Evolutionary conservation across 2,888 invertebrate species (phyloP), one percentile per base, ranked within the genome.

Genomic region (Mamestra brassicae): DNA sequence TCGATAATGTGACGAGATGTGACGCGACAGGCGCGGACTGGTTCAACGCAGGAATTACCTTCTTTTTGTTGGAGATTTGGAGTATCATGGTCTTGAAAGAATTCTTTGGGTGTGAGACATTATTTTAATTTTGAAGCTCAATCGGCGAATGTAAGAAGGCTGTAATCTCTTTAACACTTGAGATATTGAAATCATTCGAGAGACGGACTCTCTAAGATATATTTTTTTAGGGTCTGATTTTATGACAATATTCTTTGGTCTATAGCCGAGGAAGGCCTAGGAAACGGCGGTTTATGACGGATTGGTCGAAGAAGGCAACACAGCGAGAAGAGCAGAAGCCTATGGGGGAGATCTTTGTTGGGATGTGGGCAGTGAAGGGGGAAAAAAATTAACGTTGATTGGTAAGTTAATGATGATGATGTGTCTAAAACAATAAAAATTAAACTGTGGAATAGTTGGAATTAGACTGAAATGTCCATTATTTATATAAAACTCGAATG

Each of bases 1-100:
- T 90, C 89, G 86, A 86, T 90, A 91, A 92, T 90, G 83, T 90
- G 93, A 94, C 79, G 87, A 90, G 92, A 94, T 93, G 80, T 78
- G 88, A 89, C 55, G 66, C 60, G 93, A 93, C 93, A 90, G 88
- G 78, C 78, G 85, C 83, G 78, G 77, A 84, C 79, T 85, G 78
- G 80, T 80, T 65, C 81, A 68, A 66, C 78, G 80, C 68, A 78
- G 84, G 80, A 88, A 86, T 91, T 89, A 71, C 55, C 70, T 79
- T 79, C 47, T 79, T 87, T 77, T 80, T 78, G 75, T 83, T 67
- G 50, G 26, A 26, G 26, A 26, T 26, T 26, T 26, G 26, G 34
- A 50, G 72, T 73, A 67, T 64, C 58, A 61, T 73, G 52, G 10
- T 45, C 11, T 55, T 65, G 36, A 45, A 67, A 36, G 60, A 64